Evolutionary conservation across 1,140 invertebrate species (phyloP).

Genomic region (Scaptomyza montana): DNA sequence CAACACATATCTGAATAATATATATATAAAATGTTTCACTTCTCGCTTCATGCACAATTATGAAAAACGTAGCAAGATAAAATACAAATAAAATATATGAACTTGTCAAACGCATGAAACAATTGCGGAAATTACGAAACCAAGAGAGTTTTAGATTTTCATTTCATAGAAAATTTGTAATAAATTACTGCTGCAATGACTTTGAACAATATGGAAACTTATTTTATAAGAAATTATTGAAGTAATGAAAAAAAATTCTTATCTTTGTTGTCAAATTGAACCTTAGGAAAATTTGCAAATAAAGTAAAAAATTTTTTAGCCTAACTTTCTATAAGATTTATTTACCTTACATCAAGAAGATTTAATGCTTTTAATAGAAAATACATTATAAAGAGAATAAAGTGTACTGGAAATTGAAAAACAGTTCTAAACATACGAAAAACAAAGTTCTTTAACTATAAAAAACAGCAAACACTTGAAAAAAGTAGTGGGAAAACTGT

Average conservation of each 20-base stretch:
- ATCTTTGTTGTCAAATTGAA: too few species aligned
- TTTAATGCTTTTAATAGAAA: neutral
- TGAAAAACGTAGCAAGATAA: neutral
- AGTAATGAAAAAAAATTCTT: too few species aligned
- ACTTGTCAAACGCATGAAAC: conserved; percentile 12
- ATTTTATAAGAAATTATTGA: too few species aligned
- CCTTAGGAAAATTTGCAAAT: too few species aligned
- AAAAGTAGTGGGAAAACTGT: neutral
- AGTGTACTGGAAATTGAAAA: too few species aligned
- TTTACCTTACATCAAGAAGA: too few species aligned
- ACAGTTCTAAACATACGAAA: neutral
- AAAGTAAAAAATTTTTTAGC: too few species aligned
- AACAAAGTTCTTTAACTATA: neutral
- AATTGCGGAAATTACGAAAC: neutral
- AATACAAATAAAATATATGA: conserved; percentile 8
- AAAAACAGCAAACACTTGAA: too few species aligned
- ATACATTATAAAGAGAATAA: neutral
- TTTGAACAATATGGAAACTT: too few species aligned
- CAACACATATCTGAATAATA: neutral
- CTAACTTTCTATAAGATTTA: too few species aligned
- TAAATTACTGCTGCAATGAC: too few species aligned
- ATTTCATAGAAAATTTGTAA: neutral
- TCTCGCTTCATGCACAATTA: neutral
- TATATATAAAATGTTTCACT: conserved; percentile 7
- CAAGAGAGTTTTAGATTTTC: too few species aligned